phyloP scores from a whole-genome alignment of 2,113 vertebrate species.

The Chloropsis cyanopogon region DNA sequence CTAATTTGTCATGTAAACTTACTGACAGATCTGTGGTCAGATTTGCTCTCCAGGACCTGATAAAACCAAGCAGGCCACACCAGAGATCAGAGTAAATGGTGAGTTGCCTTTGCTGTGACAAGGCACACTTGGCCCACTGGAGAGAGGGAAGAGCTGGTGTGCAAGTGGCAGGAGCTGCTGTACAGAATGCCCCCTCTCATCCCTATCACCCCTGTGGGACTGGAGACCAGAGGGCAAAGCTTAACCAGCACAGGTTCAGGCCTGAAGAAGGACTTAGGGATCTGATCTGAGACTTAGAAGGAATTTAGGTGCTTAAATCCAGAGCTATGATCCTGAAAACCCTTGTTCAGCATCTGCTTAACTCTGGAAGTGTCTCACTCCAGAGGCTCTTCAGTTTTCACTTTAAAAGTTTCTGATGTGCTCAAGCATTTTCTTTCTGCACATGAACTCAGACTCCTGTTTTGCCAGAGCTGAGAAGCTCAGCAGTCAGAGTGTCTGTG shows the following conservation, averaged over 20 bases:
- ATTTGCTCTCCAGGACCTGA: constrained; percentile 37
- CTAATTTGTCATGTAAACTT: constrained; percentile 73
- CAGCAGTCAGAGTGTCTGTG: not conserved
- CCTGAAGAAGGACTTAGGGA: not conserved
- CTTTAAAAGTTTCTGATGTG: not conserved
- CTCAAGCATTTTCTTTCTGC: not conserved
- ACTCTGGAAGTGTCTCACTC: not conserved
- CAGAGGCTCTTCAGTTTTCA: not conserved
- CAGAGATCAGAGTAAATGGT: not conserved
- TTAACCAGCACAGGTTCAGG: not conserved
- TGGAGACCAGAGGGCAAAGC: not conserved
- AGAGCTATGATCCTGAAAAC: not conserved
- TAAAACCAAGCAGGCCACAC: constrained; percentile 14
- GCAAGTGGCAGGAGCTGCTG: not conserved
- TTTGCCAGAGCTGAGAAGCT: not conserved
- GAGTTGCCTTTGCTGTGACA: not conserved
- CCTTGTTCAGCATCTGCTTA: not conserved
- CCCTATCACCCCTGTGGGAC: not conserved
- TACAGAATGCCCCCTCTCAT: not conserved
- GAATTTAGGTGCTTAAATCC: not conserved
- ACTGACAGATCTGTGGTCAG: constrained; percentile 45
- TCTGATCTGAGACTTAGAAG: not conserved
- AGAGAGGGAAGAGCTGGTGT: not conserved
- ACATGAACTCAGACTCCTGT: not conserved
- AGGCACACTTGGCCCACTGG: not conserved